A percentile compares a stretch with the other conserved stretches of the same genome.
phyloP scores from a whole-genome alignment of 2,888 invertebrate genomes.

The Trileptium ribeirensis region DNA sequence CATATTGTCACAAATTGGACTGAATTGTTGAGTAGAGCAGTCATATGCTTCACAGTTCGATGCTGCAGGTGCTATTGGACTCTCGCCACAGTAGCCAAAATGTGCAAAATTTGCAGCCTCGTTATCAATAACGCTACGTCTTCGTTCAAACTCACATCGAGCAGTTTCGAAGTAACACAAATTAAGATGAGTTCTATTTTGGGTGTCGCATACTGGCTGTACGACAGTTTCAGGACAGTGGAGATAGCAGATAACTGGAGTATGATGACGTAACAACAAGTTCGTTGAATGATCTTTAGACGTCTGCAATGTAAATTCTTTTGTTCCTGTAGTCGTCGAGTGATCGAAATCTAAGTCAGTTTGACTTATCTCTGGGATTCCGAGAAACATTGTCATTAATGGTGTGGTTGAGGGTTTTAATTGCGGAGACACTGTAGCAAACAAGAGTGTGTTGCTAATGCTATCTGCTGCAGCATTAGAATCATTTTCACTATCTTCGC shows the following conservation, averaged over 20 bases:
- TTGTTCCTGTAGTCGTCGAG: too few relatives aligned
- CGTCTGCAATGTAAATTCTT: too few relatives aligned
- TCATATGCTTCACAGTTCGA: neutral
- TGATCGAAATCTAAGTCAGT: too few relatives aligned
- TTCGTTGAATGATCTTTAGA: too few relatives aligned
- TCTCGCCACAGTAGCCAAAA: neutral
- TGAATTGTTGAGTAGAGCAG: neutral
- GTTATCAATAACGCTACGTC: too few relatives aligned
- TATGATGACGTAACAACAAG: too few relatives aligned
- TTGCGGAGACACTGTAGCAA: neutral
- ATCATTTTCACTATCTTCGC: neutral
- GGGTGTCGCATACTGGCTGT: neutral
- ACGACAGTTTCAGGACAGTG: neutral
- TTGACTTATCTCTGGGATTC: too few relatives aligned
- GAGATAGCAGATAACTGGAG: neutral
- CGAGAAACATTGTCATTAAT: too few relatives aligned
- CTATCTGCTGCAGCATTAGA: neutral
- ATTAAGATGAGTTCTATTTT: neutral
- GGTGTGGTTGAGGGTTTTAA: neutral
- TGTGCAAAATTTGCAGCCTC: neutral
- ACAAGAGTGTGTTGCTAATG: neutral
- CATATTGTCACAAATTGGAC: neutral
- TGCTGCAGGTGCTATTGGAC: neutral
- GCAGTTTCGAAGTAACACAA: neutral
- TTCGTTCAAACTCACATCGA: neutral